phyloP scores from a whole-genome alignment of 2,888 invertebrate species.

The Eilema depressum region DNA sequence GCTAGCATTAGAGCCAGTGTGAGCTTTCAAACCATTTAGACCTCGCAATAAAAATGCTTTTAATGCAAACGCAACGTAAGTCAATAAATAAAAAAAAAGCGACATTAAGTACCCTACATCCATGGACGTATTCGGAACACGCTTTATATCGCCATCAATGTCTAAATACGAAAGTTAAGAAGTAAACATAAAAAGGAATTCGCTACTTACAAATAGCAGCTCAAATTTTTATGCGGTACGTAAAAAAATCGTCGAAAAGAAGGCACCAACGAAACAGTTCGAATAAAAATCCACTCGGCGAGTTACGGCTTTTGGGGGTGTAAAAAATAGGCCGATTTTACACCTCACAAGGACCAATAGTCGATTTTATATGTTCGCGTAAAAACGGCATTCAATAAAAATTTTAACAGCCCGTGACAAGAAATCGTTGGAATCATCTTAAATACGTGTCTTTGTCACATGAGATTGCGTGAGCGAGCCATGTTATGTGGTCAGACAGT shows the following conservation, averaged over 20 bases:
- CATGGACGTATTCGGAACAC: conserved; percentile 52
- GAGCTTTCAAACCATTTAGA: conserved; percentile 36
- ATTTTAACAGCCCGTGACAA: conserved; percentile 73
- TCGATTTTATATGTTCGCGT: conserved; percentile 76
- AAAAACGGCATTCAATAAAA: conserved; percentile 80
- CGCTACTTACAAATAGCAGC: conserved; percentile 60
- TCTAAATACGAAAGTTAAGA: conserved; percentile 59
- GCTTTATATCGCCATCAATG: conserved; percentile 55
- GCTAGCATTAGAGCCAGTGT: conserved; percentile 20
- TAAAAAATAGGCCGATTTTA: conserved; percentile 83
- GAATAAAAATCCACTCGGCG: conserved; percentile 78
- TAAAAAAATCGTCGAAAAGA: conserved; percentile 58
- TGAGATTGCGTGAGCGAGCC: conserved; percentile 29
- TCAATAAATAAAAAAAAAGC: conserved; percentile 56
- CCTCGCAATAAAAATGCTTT: conserved; percentile 49
- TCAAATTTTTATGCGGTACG: conserved; percentile 57
- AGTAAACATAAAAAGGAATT: conserved; percentile 61
- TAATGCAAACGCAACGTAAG: conserved; percentile 46
- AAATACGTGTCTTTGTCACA: conserved; percentile 31
- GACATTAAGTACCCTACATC: conserved; percentile 56
- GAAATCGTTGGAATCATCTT: conserved; percentile 64
- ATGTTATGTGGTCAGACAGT: not conserved
- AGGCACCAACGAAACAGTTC: conserved; percentile 60
- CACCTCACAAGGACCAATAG: conserved; percentile 76
- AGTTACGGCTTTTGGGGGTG: conserved; percentile 74